Conservation (phyloP, 2,888 invertebrate species). For the Globia sparganii region DNA sequence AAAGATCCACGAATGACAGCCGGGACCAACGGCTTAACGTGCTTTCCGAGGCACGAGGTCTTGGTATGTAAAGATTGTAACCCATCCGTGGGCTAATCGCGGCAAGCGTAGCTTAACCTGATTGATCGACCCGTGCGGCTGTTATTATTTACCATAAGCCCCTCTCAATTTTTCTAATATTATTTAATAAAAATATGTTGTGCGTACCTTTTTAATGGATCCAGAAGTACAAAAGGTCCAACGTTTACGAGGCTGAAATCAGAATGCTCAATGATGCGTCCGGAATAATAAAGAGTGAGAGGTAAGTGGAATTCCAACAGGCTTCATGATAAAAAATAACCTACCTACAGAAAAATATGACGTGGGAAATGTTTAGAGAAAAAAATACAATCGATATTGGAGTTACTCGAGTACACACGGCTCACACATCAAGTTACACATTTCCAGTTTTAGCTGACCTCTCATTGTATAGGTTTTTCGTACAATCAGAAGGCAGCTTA, state of each 20-base stretch:
- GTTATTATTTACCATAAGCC: too few species aligned
- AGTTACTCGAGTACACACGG: not conserved
- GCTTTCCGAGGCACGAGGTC: too few species aligned
- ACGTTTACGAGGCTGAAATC: conserved; percentile 41
- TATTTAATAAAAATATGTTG: conserved; percentile 15
- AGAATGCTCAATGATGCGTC: conserved; percentile 47
- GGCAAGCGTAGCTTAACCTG: too few species aligned
- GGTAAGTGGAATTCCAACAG: conserved; percentile 51
- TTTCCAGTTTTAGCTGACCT: too few species aligned
- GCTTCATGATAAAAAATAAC: conserved; percentile 49
- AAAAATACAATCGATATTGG: not conserved
- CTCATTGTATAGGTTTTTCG: too few species aligned
- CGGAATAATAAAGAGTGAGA: conserved; percentile 50
- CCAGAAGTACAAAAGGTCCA: conserved; percentile 36
- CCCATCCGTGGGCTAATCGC: too few species aligned
- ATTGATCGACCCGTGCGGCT: too few species aligned
- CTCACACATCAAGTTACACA: too few species aligned
- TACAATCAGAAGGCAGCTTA: too few species aligned
- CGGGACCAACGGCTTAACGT: too few species aligned
- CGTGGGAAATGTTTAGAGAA: not conserved
- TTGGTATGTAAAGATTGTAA: too few species aligned
- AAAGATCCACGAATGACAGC: too few species aligned
- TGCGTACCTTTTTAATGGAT: conserved; percentile 36
- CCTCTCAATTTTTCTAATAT: not conserved
- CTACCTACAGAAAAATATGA: conserved; percentile 7